Evolutionary conservation across 2,888 invertebrate genomes (phyloP).

Genomic region (Fragum whitleyi): DNA sequence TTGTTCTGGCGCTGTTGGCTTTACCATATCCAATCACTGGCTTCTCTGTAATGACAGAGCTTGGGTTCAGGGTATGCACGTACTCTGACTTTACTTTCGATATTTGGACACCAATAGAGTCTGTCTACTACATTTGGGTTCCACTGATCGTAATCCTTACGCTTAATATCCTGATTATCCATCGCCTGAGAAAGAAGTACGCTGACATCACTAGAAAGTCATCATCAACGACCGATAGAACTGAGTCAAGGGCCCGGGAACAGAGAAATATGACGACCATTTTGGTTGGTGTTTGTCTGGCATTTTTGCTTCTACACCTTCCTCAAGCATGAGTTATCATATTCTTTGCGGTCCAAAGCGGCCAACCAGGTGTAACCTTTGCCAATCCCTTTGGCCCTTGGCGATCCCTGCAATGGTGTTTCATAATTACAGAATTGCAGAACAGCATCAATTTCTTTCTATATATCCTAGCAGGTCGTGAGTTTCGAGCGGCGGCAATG

Average conservation of each 20-base stretch:
- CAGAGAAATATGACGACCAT: conserved; percentile 30
- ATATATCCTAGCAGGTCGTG: neutral
- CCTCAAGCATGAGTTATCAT: conserved; percentile 7
- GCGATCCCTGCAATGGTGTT: neutral
- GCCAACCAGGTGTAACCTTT: no score
- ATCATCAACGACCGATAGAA: conserved; percentile 10
- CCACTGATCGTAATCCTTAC: conserved; percentile 12
- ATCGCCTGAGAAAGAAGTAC: neutral
- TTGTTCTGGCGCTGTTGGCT: neutral
- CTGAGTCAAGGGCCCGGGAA: conserved; percentile 17
- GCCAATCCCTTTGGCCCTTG: neutral
- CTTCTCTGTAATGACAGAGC: neutral
- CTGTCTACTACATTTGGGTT: conserved; percentile 32
- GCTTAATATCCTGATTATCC: conserved; percentile 24
- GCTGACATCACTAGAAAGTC: conserved; percentile 18
- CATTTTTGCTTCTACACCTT: conserved; percentile 31
- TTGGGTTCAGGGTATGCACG: neutral
- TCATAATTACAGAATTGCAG: neutral
- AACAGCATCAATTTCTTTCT: conserved; percentile 4
- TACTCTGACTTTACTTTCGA: conserved; percentile 3
- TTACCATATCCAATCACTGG: neutral
- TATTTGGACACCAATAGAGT: conserved; percentile 21
- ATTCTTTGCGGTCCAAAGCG: no score
- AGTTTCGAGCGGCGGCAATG: neutral
- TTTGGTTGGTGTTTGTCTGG: conserved; percentile 13